Evolutionary conservation across 2,888 invertebrate species (phyloP).

Genomic region (Zonitis immaculata): DNA sequence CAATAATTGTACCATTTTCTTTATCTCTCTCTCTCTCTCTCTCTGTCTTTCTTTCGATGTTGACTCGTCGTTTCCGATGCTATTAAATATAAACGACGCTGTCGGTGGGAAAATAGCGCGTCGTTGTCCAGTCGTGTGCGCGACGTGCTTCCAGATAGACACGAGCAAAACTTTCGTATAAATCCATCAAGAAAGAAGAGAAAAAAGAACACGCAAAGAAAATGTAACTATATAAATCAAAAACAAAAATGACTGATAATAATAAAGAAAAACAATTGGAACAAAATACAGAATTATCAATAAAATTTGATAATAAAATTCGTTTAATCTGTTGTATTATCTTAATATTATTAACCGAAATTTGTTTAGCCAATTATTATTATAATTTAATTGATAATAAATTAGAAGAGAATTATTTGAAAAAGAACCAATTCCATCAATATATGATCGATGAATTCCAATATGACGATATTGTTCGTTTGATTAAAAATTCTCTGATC

Average conservation of each 20-base stretch:
- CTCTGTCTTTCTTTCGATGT: neutral
- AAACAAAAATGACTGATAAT: neutral
- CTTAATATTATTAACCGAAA: constrained; percentile 45
- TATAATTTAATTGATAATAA: constrained; percentile 45
- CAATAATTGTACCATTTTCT: too few species aligned
- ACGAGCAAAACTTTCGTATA: too few species aligned
- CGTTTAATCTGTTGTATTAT: constrained; percentile 46
- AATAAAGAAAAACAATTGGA: neutral
- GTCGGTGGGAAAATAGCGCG: neutral
- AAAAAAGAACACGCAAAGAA: neutral
- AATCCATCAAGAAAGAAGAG: constrained; percentile 5
- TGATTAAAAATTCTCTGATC: constrained; percentile 26
- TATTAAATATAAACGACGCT: neutral
- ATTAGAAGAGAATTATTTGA: constrained; percentile 41
- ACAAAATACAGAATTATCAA: neutral
- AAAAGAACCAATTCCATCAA: constrained; percentile 38
- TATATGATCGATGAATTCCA: constrained; percentile 38
- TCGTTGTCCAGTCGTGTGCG: constrained; percentile 2
- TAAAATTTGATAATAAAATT: constrained; percentile 45
- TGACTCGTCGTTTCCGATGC: neutral
- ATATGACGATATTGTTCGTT: constrained; percentile 37
- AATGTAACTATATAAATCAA: neutral
- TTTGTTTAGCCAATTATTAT: constrained; percentile 45
- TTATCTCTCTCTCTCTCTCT: neutral
- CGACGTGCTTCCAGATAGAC: constrained; percentile 8